Conservation (phyloP, 2,113 vertebrate species). For the Perca fluviatilis region DNA sequence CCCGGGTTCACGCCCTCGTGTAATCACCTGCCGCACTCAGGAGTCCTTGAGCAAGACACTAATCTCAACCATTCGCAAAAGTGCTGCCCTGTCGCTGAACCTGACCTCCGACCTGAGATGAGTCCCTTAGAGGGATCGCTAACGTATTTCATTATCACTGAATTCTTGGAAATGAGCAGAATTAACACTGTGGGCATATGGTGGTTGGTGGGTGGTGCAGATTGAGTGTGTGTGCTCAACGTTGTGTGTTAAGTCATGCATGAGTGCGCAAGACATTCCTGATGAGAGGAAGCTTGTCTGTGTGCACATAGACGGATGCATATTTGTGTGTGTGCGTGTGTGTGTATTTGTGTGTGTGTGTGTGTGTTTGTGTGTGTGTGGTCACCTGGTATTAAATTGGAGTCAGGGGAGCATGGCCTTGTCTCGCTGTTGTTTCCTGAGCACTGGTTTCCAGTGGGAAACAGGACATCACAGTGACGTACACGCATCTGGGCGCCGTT, state of each 20-base stretch:
- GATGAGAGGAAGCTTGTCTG: not conserved
- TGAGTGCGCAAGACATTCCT: slow-evolving; percentile 24
- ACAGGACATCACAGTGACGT: slow-evolving; percentile 91
- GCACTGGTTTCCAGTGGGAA: slow-evolving; percentile 94
- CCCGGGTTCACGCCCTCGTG: slow-evolving; percentile 48
- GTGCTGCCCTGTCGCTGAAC: slow-evolving; percentile 58
- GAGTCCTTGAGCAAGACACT: slow-evolving; percentile 57
- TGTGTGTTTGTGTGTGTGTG: slow-evolving; percentile 20
- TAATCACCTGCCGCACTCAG: slow-evolving; percentile 56
- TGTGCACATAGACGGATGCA: not conserved
- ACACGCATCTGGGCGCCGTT: slow-evolving; percentile 87
- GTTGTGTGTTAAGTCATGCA: slow-evolving; percentile 42
- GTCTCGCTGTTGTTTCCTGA: slow-evolving; percentile 92
- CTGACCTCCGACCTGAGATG: slow-evolving; percentile 54
- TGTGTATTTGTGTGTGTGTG: slow-evolving; percentile 26
- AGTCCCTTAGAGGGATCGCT: slow-evolving; percentile 51
- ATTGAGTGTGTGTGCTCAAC: slow-evolving; percentile 9
- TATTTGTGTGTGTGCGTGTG: not conserved
- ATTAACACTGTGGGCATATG: slow-evolving; percentile 58
- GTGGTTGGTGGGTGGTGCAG: slow-evolving; percentile 36
- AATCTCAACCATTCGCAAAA: slow-evolving; percentile 42
- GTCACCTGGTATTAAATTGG: slow-evolving; percentile 95
- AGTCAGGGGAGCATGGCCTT: slow-evolving; percentile 86
- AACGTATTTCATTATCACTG: slow-evolving; percentile 60
- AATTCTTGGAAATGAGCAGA: slow-evolving; percentile 59